Conservation (phyloP, 2,113 vertebrate genomes). For the Fregata magnificens region DNA sequence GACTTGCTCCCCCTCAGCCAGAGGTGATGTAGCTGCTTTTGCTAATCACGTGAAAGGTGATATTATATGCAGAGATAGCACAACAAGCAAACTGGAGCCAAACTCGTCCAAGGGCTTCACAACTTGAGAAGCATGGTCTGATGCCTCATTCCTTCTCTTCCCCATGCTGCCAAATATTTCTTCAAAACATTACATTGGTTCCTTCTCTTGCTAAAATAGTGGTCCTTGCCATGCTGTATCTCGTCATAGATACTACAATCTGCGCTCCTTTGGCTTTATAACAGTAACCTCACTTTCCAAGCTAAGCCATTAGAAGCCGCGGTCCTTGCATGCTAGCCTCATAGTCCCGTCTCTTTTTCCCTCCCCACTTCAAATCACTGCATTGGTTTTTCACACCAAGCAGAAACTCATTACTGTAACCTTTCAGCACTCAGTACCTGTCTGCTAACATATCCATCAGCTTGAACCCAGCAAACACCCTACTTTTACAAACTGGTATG, state of each 20-base stretch:
- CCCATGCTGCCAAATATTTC: slow-evolving; percentile 11
- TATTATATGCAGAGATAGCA: neutral
- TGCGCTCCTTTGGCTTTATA: neutral
- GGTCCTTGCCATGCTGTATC: neutral
- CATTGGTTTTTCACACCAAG: neutral
- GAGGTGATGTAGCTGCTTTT: slow-evolving; percentile 3
- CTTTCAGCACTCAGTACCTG: neutral
- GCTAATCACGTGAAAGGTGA: neutral
- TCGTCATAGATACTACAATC: neutral
- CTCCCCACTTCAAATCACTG: neutral
- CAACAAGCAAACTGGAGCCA: slow-evolving; percentile 29
- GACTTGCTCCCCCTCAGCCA: slow-evolving; percentile 1
- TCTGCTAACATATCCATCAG: neutral
- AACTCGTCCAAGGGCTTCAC: neutral
- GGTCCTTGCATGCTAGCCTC: neutral
- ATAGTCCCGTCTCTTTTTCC: neutral
- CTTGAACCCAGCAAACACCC: neutral
- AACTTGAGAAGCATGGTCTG: slow-evolving; percentile 3
- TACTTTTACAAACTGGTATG: neutral
- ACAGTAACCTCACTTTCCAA: neutral
- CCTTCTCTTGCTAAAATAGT: neutral
- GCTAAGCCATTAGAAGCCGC: neutral
- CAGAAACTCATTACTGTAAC: neutral
- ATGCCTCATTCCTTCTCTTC: neutral
- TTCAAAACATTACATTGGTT: slow-evolving; percentile 13